Conservation (phyloP, 2,797 vertebrate genomes). For the Perodicticus potto region DNA sequence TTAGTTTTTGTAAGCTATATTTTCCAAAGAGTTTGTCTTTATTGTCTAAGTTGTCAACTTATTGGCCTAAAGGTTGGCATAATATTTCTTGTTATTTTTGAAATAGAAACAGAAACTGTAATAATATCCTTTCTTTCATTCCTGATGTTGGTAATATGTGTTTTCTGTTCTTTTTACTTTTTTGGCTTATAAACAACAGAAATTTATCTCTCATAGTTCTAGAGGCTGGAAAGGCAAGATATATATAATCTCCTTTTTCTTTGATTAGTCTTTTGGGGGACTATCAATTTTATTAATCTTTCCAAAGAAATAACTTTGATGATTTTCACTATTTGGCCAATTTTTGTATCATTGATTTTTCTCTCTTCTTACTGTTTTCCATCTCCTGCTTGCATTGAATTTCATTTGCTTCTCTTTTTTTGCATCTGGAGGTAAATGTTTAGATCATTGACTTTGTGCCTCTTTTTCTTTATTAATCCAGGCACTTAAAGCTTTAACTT, state of each 20-base stretch:
- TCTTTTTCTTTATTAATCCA: not conserved
- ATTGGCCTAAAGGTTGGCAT: not conserved
- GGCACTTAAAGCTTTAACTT: not conserved
- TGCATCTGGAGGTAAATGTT: not conserved
- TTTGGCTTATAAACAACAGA: not conserved
- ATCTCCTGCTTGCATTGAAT: not conserved
- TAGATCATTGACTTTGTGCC: not conserved
- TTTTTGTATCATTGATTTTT: slow-evolving; percentile 24
- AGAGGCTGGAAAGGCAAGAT: not conserved
- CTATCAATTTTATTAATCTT: not conserved
- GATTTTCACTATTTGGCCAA: not conserved
- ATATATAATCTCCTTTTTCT: not conserved
- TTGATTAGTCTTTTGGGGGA: not conserved
- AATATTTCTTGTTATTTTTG: not conserved
- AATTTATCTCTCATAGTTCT: not conserved
- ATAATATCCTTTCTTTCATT: not conserved
- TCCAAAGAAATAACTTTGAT: not conserved
- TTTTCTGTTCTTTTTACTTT: not conserved
- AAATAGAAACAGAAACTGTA: not conserved
- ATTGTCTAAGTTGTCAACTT: not conserved
- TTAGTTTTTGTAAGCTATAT: not conserved
- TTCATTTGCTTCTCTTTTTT: slow-evolving; percentile 12
- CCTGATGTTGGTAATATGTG: not conserved
- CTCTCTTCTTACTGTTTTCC: not conserved
- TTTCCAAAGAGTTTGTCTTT: not conserved